Conservation (phyloP, 2,797 vertebrate species). For the Clarias laeviceps region DNA sequence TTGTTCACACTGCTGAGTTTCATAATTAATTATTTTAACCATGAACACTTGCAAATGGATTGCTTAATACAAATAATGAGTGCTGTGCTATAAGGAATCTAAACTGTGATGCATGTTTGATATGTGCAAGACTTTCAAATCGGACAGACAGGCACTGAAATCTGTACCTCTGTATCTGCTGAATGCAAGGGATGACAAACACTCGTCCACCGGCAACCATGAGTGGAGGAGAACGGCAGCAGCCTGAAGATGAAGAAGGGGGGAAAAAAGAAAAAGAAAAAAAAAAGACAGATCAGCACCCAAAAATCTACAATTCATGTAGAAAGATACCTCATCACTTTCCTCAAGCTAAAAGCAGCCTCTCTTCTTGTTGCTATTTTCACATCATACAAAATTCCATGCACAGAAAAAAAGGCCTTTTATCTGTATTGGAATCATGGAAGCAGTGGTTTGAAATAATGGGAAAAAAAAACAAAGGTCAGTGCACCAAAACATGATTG, state of each 20-base stretch:
- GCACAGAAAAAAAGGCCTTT: background rate
- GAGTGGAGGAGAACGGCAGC: slow-evolving; percentile 87
- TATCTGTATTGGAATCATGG: background rate
- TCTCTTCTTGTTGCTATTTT: background rate
- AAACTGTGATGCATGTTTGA: background rate
- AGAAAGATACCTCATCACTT: background rate
- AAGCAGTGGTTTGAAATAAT: background rate
- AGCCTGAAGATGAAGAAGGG: slow-evolving; percentile 82
- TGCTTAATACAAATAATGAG: background rate
- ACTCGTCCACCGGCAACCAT: slow-evolving; percentile 93
- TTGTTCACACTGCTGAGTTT: background rate
- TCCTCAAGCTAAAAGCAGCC: background rate
- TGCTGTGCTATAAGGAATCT: background rate
- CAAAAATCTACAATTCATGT: background rate
- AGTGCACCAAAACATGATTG: background rate
- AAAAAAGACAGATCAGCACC: background rate
- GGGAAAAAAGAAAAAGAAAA: too few species aligned
- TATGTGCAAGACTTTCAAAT: background rate
- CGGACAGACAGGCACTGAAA: slow-evolving; percentile 17
- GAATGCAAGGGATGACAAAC: slow-evolving; percentile 89
- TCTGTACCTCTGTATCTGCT: slow-evolving; percentile 87
- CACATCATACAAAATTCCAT: background rate
- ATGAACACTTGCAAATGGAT: background rate
- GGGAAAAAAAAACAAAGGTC: background rate
- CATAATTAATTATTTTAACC: background rate